Conservation (phyloP, 1,140 invertebrate species). For the Bombus polaris region DNA sequence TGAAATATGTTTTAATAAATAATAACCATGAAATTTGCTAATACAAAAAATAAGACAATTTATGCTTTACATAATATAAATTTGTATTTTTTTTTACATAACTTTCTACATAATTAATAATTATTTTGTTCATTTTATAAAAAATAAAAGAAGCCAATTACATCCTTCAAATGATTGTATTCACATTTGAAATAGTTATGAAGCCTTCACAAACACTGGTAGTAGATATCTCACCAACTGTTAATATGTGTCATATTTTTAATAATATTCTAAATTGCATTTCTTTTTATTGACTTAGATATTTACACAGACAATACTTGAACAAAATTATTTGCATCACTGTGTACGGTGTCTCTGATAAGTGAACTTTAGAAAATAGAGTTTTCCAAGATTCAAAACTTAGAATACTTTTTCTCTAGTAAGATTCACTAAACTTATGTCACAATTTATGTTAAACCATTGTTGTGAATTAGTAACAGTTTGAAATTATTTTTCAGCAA, state of each 20-base stretch:
- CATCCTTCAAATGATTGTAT: conserved; percentile 6
- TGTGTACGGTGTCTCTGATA: conserved; percentile 48
- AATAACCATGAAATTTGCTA: conserved; percentile 4
- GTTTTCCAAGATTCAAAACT: conserved; percentile 42
- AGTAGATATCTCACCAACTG: conserved; percentile 39
- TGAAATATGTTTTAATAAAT: conserved; percentile 44
- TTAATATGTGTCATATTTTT: conserved; percentile 35
- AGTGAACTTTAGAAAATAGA: conserved; percentile 49
- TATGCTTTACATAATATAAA: neutral
- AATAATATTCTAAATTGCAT: conserved; percentile 41
- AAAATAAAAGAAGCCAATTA: neutral
- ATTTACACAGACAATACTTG: conserved; percentile 31
- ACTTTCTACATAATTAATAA: conserved; percentile 6
- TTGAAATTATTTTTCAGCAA: conserved; percentile 61
- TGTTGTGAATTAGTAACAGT: conserved; percentile 45
- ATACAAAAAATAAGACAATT: neutral
- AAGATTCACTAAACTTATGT: conserved; percentile 50
- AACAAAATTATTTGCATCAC: conserved; percentile 36
- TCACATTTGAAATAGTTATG: conserved; percentile 5
- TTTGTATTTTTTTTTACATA: neutral
- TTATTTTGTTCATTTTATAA: neutral
- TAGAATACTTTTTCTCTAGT: conserved; percentile 34
- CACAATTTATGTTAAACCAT: conserved; percentile 50
- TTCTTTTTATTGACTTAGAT: conserved; percentile 32
- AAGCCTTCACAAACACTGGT: neutral